These are phyloP conservation scores for Drosophila arawakana DNA, from an alignment of 1,140 invertebrate genomes.

Conservation along the genomic window DNA sequence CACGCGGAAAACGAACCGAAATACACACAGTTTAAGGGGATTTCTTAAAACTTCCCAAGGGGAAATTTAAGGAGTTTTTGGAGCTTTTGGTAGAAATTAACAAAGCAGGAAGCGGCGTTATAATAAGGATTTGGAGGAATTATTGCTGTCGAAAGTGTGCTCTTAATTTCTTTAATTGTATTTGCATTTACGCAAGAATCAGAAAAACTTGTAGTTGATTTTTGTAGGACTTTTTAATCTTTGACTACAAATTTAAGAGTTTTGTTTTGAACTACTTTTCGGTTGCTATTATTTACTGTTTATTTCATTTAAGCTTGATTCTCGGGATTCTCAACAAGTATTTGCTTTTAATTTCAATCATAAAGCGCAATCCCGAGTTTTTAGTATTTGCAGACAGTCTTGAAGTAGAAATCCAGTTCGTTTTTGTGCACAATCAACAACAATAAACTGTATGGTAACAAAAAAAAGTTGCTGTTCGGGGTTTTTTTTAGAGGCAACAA, in stretches of 20 bases:
- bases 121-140: no score
- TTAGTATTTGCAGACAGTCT: constrained; percentile 2
- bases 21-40: no score
- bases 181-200: no score
- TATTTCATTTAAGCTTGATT: constrained; percentile 6
- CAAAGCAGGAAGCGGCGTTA: no score
- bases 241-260: not conserved
- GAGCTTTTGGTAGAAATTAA: no score
- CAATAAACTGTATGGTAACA: constrained; percentile 44
- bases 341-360: constrained; percentile 34
- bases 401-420: constrained; percentile 18
- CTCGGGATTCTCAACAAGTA: constrained; percentile 19
- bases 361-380: constrained; percentile 29
- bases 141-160: no score
- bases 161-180: no score
- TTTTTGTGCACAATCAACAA: constrained; percentile 37
- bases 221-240: not conserved
- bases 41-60: no score
- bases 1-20: not conserved
- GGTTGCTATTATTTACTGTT: not conserved
- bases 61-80: no score
- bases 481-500: not conserved
- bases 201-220: no score
- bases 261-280: no score
- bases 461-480: not conserved